Conservation (phyloP, 2,888 invertebrate genomes). For the Eilema sororculum region DNA sequence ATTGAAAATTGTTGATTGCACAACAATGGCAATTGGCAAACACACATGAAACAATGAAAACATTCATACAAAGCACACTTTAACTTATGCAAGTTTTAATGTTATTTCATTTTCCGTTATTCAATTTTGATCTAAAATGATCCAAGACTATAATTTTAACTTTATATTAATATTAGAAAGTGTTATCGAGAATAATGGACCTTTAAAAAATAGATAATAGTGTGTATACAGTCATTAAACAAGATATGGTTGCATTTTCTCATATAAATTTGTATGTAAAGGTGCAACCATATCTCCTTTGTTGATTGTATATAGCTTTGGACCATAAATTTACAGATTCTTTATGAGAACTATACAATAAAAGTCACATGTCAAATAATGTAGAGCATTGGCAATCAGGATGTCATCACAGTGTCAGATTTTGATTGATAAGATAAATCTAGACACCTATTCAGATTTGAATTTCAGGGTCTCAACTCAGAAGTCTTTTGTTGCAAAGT, state of each 20-base stretch:
- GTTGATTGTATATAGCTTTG: no score
- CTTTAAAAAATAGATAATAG: neutral
- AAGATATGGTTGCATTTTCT: no score
- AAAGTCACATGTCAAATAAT: conserved; percentile 24
- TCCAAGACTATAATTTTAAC: neutral
- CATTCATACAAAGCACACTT: conserved; percentile 60
- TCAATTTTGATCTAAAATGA: conserved; percentile 3
- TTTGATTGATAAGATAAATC: conserved; percentile 52
- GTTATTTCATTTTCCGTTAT: conserved; percentile 30
- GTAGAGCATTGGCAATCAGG: conserved; percentile 46
- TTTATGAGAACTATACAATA: neutral
- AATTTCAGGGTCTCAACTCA: conserved; percentile 16
- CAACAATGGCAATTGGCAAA: conserved; percentile 79
- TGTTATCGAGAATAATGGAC: neutral
- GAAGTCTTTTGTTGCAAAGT: neutral
- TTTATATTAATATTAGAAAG: no score
- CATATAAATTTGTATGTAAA: no score
- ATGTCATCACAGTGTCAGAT: conserved; percentile 48
- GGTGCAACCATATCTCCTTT: no score
- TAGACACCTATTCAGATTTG: conserved; percentile 33
- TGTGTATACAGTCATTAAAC: no score
- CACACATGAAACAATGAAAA: conserved; percentile 76
- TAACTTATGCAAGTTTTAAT: conserved; percentile 58
- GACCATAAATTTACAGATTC: neutral
- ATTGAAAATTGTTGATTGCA: conserved; percentile 84